These are phyloP conservation scores for Calcarius lapponicus DNA, from an alignment of 2,797 vertebrate genomes.

Conservation along the genomic window DNA sequence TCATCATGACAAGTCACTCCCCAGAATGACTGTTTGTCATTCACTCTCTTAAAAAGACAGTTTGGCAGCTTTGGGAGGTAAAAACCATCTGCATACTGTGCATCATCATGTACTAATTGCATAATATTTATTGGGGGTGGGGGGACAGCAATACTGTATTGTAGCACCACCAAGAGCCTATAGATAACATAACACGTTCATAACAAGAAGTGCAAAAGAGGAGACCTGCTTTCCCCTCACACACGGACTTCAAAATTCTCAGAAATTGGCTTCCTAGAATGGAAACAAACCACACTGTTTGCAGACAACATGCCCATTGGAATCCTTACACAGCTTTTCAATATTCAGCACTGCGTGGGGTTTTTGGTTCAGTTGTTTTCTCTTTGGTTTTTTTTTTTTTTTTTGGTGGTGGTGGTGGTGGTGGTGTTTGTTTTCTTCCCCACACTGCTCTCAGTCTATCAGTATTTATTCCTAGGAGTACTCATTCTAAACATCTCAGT, in stretches of 20 bases:
- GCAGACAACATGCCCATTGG: background rate
- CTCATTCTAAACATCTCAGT: background rate
- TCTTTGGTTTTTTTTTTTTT: background rate
- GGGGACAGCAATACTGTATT: constrained; percentile 1
- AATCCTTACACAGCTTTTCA: background rate
- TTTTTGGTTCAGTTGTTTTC: background rate
- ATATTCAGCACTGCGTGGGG: background rate
- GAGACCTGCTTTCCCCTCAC: background rate
- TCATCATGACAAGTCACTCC: constrained; percentile 45
- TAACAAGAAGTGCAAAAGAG: background rate
- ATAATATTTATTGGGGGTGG: background rate
- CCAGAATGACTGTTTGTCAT: constrained; percentile 53
- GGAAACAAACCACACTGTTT: background rate
- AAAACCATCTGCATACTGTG: constrained; percentile 43
- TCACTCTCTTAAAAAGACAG: constrained; percentile 42
- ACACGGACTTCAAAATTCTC: background rate
- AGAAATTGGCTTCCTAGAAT: background rate
- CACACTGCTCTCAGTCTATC: background rate
- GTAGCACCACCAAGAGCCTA: background rate
- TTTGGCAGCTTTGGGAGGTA: constrained; percentile 39
- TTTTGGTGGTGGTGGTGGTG: background rate
- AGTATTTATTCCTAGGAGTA: background rate
- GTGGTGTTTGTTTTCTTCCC: background rate
- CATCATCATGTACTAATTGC: constrained; percentile 22
- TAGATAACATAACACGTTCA: background rate